These are phyloP conservation scores for Tipula lateralis DNA, from an alignment of 2,888 invertebrate genomes.

Conservation along the genomic window DNA sequence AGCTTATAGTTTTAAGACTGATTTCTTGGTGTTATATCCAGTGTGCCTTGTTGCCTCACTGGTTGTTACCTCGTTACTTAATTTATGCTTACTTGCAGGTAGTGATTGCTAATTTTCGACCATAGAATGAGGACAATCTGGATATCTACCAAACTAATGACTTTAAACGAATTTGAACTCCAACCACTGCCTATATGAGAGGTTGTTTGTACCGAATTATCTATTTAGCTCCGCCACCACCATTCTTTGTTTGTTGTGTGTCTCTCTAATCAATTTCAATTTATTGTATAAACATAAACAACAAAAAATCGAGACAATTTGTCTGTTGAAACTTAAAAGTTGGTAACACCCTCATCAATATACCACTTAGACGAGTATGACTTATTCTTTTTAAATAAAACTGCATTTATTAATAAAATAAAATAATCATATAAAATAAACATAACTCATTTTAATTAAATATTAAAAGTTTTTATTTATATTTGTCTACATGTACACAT, in stretches of 20 bases:
- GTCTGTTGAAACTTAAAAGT: neutral
- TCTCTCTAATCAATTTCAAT: neutral
- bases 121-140: too few species aligned
- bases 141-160: too few species aligned
- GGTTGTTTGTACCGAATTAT: too few species aligned
- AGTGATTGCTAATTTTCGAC: too few species aligned
- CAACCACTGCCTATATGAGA: too few species aligned
- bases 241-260: neutral
- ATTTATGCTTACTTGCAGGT: too few species aligned
- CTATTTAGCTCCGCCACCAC: conserved; percentile 27
- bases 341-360: neutral
- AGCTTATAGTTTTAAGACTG: too few species aligned
- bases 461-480: neutral
- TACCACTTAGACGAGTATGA: neutral
- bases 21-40: too few species aligned
- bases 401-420: neutral
- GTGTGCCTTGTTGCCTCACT: too few species aligned
- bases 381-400: neutral
- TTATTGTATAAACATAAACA: neutral
- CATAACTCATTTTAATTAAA: conserved; percentile 24
- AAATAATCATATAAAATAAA: conserved; percentile 6
- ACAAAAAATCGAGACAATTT: neutral
- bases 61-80: too few species aligned
- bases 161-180: too few species aligned
- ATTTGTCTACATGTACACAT: neutral